phyloP scores from a whole-genome alignment of 2,888 invertebrate species.

The Argyresthia albistria region DNA sequence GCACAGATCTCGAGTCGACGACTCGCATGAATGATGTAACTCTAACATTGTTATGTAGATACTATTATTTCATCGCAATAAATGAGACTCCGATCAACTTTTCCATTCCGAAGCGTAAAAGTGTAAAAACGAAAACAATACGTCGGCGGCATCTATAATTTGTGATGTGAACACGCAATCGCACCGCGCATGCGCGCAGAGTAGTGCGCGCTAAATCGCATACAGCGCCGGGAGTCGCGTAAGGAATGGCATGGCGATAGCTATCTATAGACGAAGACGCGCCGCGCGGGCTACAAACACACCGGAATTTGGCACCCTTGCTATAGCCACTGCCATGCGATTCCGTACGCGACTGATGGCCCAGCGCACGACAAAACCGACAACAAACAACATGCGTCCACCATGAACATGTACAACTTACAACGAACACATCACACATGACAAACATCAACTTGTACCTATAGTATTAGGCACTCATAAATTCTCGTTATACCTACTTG shows the following conservation, averaged over 20 bases:
- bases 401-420: conserved; percentile 1
- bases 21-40: conserved; percentile 8
- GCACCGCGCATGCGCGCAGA: conserved; percentile 7
- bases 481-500: conserved; percentile 4
- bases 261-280: too few species aligned
- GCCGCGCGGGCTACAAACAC: too few species aligned
- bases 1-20: conserved; percentile 1
- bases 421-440: not conserved
- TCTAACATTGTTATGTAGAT: conserved; percentile 24
- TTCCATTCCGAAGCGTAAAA: conserved; percentile 50
- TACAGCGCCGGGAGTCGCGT: too few species aligned
- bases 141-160: conserved; percentile 43
- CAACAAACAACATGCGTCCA: not conserved
- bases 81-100: conserved; percentile 46
- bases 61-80: conserved; percentile 37
- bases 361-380: conserved; percentile 1
- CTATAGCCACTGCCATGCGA: too few species aligned
- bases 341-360: too few species aligned
- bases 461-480: not conserved
- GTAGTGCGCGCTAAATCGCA: conserved; percentile 13
- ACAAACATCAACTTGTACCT: conserved; percentile 1
- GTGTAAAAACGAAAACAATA: conserved; percentile 51
- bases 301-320: too few species aligned
- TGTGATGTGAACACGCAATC: conserved; percentile 16
- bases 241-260: too few species aligned